Evolutionary conservation across 2,888 invertebrate genomes (phyloP).

Genomic region (Orthosia incerta): DNA sequence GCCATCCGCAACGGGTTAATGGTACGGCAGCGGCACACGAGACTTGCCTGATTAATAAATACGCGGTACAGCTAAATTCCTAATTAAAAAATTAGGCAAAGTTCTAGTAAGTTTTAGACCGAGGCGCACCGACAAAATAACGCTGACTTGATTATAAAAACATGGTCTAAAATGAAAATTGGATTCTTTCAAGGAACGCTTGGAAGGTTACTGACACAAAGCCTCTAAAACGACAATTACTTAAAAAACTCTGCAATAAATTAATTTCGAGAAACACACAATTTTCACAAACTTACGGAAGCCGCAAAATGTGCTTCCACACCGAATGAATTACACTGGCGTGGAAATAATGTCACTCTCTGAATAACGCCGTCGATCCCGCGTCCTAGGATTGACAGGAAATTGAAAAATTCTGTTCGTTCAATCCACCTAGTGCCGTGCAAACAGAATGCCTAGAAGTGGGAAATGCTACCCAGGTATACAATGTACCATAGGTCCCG

Average conservation of each 20-base stretch:
- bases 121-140: neutral
- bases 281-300: slow-evolving; percentile 28
- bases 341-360: slow-evolving; percentile 39
- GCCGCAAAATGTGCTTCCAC: slow-evolving; percentile 37
- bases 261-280: slow-evolving; percentile 22
- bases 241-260: slow-evolving; percentile 9
- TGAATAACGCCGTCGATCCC: slow-evolving; percentile 25
- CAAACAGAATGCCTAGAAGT: slow-evolving; percentile 30
- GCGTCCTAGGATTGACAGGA: slow-evolving; percentile 52
- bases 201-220: neutral
- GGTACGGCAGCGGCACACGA: slow-evolving; percentile 38
- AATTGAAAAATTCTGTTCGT: slow-evolving; percentile 69
- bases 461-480: neutral
- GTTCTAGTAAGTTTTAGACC: neutral
- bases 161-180: neutral
- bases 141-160: neutral
- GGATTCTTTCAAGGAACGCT: neutral
- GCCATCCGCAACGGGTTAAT: slow-evolving; percentile 52
- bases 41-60: slow-evolving; percentile 41
- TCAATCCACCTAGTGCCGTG: slow-evolving; percentile 50
- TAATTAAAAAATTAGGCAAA: slow-evolving; percentile 40
- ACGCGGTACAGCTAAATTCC: slow-evolving; percentile 23
- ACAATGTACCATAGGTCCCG: neutral
- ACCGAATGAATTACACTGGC: slow-evolving; percentile 30
- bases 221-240: slow-evolving; percentile 3